A percentile compares a stretch with the other conserved stretches of the same genome.
phyloP scores from a whole-genome alignment of 2,797 vertebrate species.

The Syndactyla subalaris region DNA sequence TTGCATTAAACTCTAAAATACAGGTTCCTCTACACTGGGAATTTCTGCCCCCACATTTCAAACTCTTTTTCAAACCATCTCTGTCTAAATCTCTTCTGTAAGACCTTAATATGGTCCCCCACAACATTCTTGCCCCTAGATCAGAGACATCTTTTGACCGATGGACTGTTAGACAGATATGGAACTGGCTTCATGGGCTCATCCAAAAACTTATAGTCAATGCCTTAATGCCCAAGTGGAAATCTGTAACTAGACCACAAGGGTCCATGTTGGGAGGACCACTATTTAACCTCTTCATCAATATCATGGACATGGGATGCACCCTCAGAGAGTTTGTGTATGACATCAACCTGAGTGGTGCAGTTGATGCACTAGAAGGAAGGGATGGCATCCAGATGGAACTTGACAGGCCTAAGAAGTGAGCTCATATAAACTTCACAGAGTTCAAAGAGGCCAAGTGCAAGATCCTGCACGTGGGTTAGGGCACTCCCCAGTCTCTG shows the following conservation, averaged over 20 bases:
- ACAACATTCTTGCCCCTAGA: too few species aligned
- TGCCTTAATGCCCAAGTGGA: not conserved
- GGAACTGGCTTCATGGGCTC: not conserved
- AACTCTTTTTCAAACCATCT: not conserved
- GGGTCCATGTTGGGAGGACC: not conserved
- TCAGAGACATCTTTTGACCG: too few species aligned
- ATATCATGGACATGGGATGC: not conserved
- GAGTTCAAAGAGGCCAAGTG: not conserved
- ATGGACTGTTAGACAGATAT: not conserved
- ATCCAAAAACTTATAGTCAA: not conserved
- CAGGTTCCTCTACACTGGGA: not conserved
- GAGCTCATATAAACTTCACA: not conserved
- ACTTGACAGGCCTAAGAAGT: not conserved
- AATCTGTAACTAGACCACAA: not conserved
- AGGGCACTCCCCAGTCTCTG: not conserved
- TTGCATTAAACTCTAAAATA: not conserved
- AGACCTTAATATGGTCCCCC: not conserved
- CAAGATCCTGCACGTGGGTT: accelerated
- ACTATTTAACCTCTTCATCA: not conserved
- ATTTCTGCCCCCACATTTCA: not conserved
- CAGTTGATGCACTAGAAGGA: not conserved
- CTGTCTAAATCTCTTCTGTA: not conserved
- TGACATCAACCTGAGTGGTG: not conserved
- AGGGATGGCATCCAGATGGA: not conserved
- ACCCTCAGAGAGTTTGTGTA: not conserved